Base-by-base conservation (phyloP, 1,140 invertebrate species). In the Paramacrobiotus metropolitanus region DNA sequence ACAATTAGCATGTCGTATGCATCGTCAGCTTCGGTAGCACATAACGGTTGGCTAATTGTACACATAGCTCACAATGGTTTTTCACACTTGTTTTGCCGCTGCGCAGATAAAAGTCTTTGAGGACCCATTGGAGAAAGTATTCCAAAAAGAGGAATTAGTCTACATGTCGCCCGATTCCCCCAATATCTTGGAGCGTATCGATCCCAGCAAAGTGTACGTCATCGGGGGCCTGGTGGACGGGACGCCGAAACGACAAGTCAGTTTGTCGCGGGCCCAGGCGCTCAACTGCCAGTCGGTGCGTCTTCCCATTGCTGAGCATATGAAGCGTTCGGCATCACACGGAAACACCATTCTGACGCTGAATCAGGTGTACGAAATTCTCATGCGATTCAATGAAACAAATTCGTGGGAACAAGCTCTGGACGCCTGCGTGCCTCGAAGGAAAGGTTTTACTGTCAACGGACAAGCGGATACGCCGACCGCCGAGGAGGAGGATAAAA, bases 221-320 rank as follows among this genome's bases (percentile, higher is more conserved):
- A 70, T 74, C 60, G 72, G 72, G 21, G 72, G 72, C 28, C 64
- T 73, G 31, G 72, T 74, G 1, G 72, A 74, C 65, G 72, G 72
- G 62, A 71, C 68, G 31, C 66, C 70, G 20, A 67, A 66, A 40
- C 72, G 70, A 66, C 67, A 68, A 65, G 31, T 62, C 31, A 62
- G 63, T 66, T 59, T 48, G 44, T 44, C 15, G 61, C 66, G 66
- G 60, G 66, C 66, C 21, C 21, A 63, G 2, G 30, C 59, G 3
- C n/a, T 40, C 24, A 61, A 62, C n/a, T 64, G 68, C 18, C 31
- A 48, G n/a, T 65, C 65, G 21, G 64, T 60, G 15, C 59, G 66
- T 31, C 62, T 70, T 30, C 68, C 68, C 18, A 70, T 70, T 29
- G 63, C 64, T 30, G 65, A 67, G 31, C 66, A 67, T 60, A 66